These are phyloP conservation scores for Anodontia alba DNA, from an alignment of 2,888 invertebrate genomes.

Conservation along the genomic window DNA sequence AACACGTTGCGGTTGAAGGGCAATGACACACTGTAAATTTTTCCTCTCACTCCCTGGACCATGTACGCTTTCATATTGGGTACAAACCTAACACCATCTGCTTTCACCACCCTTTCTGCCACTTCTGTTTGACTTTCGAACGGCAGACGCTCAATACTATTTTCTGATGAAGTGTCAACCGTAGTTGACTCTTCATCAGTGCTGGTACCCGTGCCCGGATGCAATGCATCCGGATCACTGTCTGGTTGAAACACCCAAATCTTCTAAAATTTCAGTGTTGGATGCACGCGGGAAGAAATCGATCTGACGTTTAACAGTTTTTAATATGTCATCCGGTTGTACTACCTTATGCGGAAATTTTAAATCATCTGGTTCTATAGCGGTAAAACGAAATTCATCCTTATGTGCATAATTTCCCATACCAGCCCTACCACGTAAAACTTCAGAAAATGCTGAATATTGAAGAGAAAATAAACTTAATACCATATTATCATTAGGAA, in stretches of 20 bases:
- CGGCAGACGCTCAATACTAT: background rate
- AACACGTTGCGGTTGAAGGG: slow-evolving; percentile 31
- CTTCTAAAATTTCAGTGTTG: slow-evolving; percentile 2
- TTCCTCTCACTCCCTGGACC: slow-evolving; percentile 25
- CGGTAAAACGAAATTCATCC: background rate
- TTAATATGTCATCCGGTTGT: slow-evolving; percentile 10
- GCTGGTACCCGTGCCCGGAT: too few species aligned
- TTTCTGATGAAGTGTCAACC: background rate
- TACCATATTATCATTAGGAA: slow-evolving; percentile 28
- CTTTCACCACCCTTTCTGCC: slow-evolving; percentile 14
- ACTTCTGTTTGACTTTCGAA: slow-evolving; percentile 10
- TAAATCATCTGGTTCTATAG: background rate
- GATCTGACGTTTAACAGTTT: background rate
- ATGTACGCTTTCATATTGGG: slow-evolving; percentile 29
- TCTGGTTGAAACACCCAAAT: background rate
- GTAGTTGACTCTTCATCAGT: background rate
- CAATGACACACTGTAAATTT: slow-evolving; percentile 35
- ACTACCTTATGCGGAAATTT: slow-evolving; percentile 22
- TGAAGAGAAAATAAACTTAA: slow-evolving; percentile 39
- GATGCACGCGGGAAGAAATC: background rate
- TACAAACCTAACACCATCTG: slow-evolving; percentile 21
- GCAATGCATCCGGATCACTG: too few species aligned
- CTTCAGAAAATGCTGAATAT: background rate
- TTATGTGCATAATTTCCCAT: slow-evolving; percentile 16
- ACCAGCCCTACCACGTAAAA: slow-evolving; percentile 6